Evolutionary conservation across 2,888 invertebrate species (phyloP), one percentile per base, ranked within the genome.

Genomic region (Biston stratarius): DNA sequence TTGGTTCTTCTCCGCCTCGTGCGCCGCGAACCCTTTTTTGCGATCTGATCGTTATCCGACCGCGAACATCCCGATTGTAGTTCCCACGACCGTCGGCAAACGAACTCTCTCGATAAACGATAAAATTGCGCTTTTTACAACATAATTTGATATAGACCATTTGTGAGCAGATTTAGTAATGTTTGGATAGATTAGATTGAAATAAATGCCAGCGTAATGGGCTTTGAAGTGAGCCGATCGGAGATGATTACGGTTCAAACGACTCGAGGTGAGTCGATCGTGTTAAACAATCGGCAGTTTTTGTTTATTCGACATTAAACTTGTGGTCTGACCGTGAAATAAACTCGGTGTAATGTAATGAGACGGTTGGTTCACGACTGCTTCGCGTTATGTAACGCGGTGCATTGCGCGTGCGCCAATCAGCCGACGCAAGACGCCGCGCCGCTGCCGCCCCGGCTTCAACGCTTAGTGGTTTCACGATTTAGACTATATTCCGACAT

Each of bases 1-100:
- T 91, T 90, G 88, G 79, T 75, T 81, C 79, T 84, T 84, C 85
- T 86, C 78, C 72, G 80, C 83, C 77, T 76, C 81, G 80, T 70
- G 83, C 81, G 80, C 83, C 84, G 82, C 86, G 88, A 84, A 86
- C 90, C 91, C 90, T 92, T 94, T 94, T 93, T 93, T 94, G 91
- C 90, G 88, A 85, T 86, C 80, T 85, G 87, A 90, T 92, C 87
- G 88, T 90, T 90, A 91, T 90, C 89, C 89, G 86, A 90, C 89
- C 90, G 88, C 91, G 88, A 89, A 91, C 88, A 85, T 87, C 85
- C 76, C 87, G 83, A 89, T 86, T 82, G 75, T 77, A 83, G 85
- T 92, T 92, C 92, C 89, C 93, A 92, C 91, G 90, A 84, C 86
- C 78, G 81, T 81, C 77, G 78, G 82, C 51, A 83, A 87, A 88